phyloP scores from a whole-genome alignment of 2,797 vertebrate species.

The Falco novaeseelandiae region DNA sequence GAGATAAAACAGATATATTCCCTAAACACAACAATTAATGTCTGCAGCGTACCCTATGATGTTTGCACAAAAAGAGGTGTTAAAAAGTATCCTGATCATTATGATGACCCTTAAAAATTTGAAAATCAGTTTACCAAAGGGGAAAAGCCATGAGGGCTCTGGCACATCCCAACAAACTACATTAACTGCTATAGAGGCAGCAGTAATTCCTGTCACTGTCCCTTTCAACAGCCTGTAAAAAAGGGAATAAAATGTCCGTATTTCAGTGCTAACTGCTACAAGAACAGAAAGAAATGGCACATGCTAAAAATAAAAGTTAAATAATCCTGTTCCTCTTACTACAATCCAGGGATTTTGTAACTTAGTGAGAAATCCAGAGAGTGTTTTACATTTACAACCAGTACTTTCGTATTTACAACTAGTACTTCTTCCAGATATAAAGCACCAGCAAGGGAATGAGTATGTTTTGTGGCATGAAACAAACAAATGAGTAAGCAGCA shows the following conservation, averaged over 20 bases:
- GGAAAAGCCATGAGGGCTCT: not conserved
- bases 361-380: not conserved
- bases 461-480: not conserved
- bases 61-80: not conserved
- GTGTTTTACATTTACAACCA: not conserved
- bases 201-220: not conserved
- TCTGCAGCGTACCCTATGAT: not conserved
- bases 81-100: not conserved
- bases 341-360: not conserved
- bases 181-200: not conserved
- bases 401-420: not conserved
- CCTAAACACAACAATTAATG: not conserved
- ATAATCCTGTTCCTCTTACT: not conserved
- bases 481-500: not conserved
- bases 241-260: not conserved
- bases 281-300: not conserved
- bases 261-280: constrained; percentile 11
- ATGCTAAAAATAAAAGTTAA: not conserved
- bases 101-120: not conserved
- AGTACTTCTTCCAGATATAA: not conserved
- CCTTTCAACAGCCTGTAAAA: not conserved
- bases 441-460: not conserved
- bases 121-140: not conserved
- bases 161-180: not conserved
- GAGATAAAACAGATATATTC: not conserved